These are phyloP conservation scores for Polypedilum vanderplanki DNA, from an alignment of 1,140 invertebrate genomes.

Conservation along the genomic window DNA sequence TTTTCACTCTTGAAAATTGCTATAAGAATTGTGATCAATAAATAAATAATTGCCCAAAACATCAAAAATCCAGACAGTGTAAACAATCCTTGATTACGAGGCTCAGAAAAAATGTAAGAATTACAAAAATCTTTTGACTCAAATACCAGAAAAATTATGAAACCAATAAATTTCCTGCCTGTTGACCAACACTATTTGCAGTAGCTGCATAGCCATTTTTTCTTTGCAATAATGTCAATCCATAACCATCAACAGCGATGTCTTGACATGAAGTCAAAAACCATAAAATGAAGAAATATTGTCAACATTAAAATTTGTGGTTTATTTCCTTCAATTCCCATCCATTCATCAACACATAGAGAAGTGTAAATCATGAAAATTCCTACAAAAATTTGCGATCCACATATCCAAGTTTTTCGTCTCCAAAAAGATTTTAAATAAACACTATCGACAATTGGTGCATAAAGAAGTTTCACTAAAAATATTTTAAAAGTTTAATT, in stretches of 20 bases:
- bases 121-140: constrained; percentile 97
- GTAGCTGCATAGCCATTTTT: constrained; percentile 96
- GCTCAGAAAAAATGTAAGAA: constrained; percentile 71
- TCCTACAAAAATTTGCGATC: constrained; percentile 79
- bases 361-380: constrained; percentile 84
- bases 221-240: constrained; percentile 94
- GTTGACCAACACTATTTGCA: constrained; percentile 97
- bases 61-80: constrained; percentile 85
- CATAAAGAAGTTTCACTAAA: constrained; percentile 79
- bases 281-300: constrained; percentile 81
- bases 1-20: constrained; percentile 84
- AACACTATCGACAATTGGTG: constrained; percentile 89
- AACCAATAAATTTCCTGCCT: constrained; percentile 94
- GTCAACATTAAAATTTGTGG: constrained; percentile 80
- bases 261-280: constrained; percentile 98
- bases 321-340: constrained; percentile 56
- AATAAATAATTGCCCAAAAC: constrained; percentile 92
- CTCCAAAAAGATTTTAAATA: constrained; percentile 76
- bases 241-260: constrained; percentile 99
- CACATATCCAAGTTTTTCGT: constrained; percentile 89
- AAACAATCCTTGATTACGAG: constrained; percentile 65
- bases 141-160: constrained; percentile 92
- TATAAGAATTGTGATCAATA: constrained; percentile 84
- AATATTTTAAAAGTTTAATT: too few species aligned
- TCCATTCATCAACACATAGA: constrained; percentile 61